Evolutionary conservation across 2,888 invertebrate genomes (phyloP).

Genomic region (Anarsia innoxiella): DNA sequence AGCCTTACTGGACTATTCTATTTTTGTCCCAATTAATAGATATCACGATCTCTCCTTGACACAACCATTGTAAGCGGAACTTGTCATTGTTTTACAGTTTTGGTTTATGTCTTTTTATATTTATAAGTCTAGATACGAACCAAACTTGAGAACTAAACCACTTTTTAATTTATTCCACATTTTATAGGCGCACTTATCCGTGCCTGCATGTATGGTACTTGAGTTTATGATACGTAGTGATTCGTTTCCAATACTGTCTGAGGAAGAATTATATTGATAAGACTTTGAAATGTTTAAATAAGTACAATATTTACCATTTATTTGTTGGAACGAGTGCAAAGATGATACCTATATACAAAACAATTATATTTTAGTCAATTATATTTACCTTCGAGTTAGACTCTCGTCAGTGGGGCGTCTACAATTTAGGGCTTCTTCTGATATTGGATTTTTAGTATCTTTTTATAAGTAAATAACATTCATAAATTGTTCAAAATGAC

Average conservation of each 20-base stretch:
- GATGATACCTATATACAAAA: too few relatives aligned
- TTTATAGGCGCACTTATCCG: constrained; percentile 23
- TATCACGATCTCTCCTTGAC: constrained; percentile 13
- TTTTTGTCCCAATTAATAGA: constrained; percentile 6
- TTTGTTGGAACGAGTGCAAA: too few relatives aligned
- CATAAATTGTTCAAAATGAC: too few relatives aligned
- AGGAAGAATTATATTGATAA: constrained; percentile 9
- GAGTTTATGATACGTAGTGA: constrained; percentile 21
- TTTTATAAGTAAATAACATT: too few relatives aligned
- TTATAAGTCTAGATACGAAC: constrained; percentile 2
- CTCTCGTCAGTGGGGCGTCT: too few relatives aligned
- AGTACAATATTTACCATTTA: too few relatives aligned
- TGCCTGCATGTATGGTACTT: constrained; percentile 18
- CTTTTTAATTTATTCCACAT: constrained; percentile 38
- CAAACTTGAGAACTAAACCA: constrained; percentile 1
- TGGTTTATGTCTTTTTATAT: constrained; percentile 5
- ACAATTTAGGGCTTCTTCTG: too few relatives aligned
- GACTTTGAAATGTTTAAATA: too few relatives aligned
- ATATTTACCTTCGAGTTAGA: too few relatives aligned
- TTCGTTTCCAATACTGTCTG: constrained; percentile 1
- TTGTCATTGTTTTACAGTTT: constrained; percentile 2
- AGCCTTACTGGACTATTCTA: too few relatives aligned
- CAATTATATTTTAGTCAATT: too few relatives aligned
- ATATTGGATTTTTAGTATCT: too few relatives aligned
- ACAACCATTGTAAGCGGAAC: constrained; percentile 9